Conservation (phyloP, 2,113 vertebrate genomes). For the Pithys albifrons region DNA sequence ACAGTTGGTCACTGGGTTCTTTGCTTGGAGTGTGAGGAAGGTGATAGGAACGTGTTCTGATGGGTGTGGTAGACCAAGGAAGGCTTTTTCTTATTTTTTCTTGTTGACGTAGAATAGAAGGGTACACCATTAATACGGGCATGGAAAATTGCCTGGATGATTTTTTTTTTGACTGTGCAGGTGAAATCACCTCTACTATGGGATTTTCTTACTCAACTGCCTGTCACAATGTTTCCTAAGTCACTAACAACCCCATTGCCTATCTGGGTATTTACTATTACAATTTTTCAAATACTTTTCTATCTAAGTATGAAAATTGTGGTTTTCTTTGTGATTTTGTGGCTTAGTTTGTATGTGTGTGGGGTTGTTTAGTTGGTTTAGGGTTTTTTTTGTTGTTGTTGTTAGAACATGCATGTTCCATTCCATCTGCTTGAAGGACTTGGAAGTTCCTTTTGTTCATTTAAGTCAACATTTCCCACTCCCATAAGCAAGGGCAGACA, state of each 20-base stretch:
- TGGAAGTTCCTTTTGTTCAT: background rate
- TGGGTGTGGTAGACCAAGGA: background rate
- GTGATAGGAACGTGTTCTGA: background rate
- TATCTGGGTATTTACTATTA: background rate
- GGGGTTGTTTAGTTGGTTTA: background rate
- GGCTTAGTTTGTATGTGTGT: background rate
- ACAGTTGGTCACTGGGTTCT: background rate
- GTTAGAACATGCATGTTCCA: background rate
- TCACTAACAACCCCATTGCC: background rate
- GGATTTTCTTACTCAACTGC: background rate
- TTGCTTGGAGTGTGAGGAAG: background rate
- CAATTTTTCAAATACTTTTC: background rate
- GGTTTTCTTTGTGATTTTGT: background rate
- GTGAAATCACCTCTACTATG: background rate
- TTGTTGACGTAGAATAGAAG: background rate
- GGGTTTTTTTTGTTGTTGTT: background rate
- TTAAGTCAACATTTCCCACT: background rate
- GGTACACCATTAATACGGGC: background rate
- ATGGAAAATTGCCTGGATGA: fast-evolving
- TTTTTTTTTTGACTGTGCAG: background rate
- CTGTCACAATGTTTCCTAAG: background rate
- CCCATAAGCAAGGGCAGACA: background rate
- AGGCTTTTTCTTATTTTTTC: background rate
- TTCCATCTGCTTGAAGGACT: background rate
- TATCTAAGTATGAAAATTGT: background rate